Percentiles rank a stretch among this genome's conserved stretches.
phyloP scores from a whole-genome alignment of 1,140 invertebrate species.

The Whitmania pigra region DNA sequence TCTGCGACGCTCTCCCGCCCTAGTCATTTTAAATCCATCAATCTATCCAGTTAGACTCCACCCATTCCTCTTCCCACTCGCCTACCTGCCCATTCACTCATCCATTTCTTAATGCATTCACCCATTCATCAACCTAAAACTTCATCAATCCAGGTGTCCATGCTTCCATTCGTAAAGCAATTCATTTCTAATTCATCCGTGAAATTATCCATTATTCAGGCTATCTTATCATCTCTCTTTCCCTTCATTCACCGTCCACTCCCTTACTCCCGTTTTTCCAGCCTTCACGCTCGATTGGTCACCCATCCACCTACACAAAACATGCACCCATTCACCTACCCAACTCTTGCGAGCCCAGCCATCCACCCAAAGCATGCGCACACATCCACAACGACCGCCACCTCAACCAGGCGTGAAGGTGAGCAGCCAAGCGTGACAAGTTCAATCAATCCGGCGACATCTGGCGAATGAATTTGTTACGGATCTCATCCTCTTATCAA shows the following conservation, averaged over 20 bases:
- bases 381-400: too few relatives aligned
- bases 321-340: not conserved
- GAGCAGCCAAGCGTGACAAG: not conserved
- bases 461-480: slow-evolving; percentile 7
- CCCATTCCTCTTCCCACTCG: too few relatives aligned
- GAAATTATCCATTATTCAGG: not conserved
- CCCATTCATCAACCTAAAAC: too few relatives aligned
- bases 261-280: not conserved
- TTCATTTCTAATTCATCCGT: slow-evolving; percentile 3
- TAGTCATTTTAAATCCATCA: too few relatives aligned
- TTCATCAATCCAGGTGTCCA: not conserved
- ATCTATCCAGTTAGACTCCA: too few relatives aligned
- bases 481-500: not conserved
- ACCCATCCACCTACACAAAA: not conserved
- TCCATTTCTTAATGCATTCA: too few relatives aligned
- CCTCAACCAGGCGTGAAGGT: not conserved
- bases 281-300: not conserved
- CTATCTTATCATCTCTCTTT: not conserved
- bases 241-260: not conserved
- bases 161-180: not conserved
- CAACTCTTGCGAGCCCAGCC: not conserved
- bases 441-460: slow-evolving; percentile 5
- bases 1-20: too few relatives aligned
- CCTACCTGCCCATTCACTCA: too few relatives aligned
- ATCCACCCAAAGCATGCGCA: too few relatives aligned